Evolutionary conservation across 2,113 vertebrate genomes (phyloP).

Genomic region (Semnornis frantzii): DNA sequence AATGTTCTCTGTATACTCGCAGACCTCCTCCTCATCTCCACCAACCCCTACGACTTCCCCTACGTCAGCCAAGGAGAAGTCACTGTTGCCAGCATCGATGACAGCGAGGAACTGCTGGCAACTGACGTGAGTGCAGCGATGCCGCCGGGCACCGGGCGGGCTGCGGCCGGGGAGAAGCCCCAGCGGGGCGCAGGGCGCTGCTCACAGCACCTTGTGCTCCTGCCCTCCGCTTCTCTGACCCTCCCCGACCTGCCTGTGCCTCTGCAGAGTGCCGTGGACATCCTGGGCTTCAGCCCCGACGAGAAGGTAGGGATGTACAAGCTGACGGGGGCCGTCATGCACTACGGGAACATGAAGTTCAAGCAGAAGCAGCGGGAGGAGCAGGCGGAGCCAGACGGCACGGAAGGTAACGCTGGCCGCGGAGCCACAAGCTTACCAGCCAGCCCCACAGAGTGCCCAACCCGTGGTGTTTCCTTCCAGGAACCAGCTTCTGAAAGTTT

Average conservation of each 20-base stretch:
- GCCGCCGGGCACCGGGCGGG: neutral
- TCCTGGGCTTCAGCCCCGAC: constrained; percentile 57
- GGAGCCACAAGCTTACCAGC: neutral
- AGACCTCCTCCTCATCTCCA: constrained; percentile 87
- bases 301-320: constrained; percentile 62
- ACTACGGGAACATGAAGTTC: constrained; percentile 60
- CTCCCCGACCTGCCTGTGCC: neutral
- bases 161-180: neutral
- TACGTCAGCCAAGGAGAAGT: constrained; percentile 82
- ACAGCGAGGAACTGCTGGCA: constrained; percentile 75
- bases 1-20: neutral
- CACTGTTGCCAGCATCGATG: constrained; percentile 80
- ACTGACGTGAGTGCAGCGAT: constrained; percentile 73
- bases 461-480: neutral
- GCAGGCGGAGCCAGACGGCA: constrained; percentile 2
- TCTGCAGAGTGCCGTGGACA: constrained; percentile 77
- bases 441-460: neutral
- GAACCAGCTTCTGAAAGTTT: neutral
- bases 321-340: constrained; percentile 44
- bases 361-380: constrained; percentile 64
- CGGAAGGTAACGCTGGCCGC: neutral
- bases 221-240: neutral
- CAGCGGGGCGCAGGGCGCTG: accelerated
- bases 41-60: constrained; percentile 84
- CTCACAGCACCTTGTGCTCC: neutral